Percentiles rank a stretch among this genome's conserved stretches.
Conservation (phyloP, 2,797 vertebrate species). For the Pterois miles region DNA sequence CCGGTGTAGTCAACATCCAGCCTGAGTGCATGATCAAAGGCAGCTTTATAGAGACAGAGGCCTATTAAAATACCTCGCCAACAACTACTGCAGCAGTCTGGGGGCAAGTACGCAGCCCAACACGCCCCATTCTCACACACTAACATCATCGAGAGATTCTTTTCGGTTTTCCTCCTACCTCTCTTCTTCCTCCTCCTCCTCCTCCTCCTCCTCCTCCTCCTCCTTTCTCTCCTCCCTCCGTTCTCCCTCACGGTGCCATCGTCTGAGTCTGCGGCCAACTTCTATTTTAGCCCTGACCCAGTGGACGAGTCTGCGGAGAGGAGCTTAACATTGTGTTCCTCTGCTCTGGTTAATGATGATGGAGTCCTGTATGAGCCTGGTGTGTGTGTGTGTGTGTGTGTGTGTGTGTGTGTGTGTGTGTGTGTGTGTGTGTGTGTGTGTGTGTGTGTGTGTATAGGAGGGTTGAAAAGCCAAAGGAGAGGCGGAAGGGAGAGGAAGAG, state of each 20-base stretch:
- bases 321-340: conserved; percentile 77
- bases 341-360: conserved; percentile 71
- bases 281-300: conserved; percentile 74
- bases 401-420: conserved; percentile 26
- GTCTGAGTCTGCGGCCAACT: conserved; percentile 65
- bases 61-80: conserved; percentile 82
- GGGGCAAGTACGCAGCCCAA: conserved; percentile 38
- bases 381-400: conserved; percentile 31
- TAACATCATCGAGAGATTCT: conserved; percentile 48
- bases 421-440: conserved; percentile 37
- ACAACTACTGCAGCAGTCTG: conserved; percentile 77
- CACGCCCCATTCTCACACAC: conserved; percentile 59
- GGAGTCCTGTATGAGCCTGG: conserved; percentile 54
- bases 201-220: conserved; percentile 20
- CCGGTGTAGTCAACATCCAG: conserved; percentile 56
- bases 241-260: conserved; percentile 41
- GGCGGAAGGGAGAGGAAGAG: conserved; percentile 67
- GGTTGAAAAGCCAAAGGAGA: conserved; percentile 61
- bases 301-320: conserved; percentile 60
- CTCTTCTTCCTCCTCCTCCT: conserved; percentile 6
- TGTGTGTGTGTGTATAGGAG: conserved; percentile 38
- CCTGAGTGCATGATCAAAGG: conserved; percentile 78
- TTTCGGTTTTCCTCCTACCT: conserved; percentile 26
- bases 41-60: conserved; percentile 75
- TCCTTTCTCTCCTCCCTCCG: conserved; percentile 10